Conservation (phyloP, 1,140 invertebrate genomes). For the Zaprionus kolodkinae region DNA sequence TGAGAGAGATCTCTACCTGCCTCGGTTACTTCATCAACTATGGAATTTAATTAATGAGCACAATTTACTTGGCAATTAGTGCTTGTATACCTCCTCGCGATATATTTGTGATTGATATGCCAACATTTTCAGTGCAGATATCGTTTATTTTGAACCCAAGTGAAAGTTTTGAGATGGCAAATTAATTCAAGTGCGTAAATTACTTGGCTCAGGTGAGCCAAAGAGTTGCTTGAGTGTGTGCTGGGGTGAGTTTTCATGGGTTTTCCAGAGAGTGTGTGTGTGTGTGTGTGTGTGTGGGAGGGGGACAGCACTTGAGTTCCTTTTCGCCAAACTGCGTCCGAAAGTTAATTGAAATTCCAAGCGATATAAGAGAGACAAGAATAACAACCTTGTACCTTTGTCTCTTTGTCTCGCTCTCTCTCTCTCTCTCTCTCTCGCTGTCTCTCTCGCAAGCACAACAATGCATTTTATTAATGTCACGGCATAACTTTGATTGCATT, state of each 20-base stretch:
- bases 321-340: background rate
- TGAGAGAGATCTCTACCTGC: background rate
- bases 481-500: constrained; percentile 15
- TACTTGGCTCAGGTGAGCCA: constrained; percentile 70
- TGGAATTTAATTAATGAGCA: constrained; percentile 68
- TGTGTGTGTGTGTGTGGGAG: too few species aligned
- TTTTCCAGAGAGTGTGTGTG: background rate
- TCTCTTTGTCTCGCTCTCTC: too few species aligned
- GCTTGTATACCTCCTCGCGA: constrained; percentile 36
- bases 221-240: background rate
- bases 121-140: constrained; percentile 45
- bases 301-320: background rate
- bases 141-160: constrained; percentile 30
- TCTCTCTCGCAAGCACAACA: background rate
- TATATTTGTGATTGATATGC: constrained; percentile 79
- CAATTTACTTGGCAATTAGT: constrained; percentile 77
- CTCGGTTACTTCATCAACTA: constrained; percentile 22
- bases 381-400: background rate
- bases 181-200: constrained; percentile 80
- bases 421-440: too few species aligned
- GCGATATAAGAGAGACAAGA: too few species aligned
- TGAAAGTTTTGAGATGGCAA: constrained; percentile 52
- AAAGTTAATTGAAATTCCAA: constrained; percentile 6
- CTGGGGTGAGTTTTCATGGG: background rate
- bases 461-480: constrained; percentile 15